phyloP scores from a whole-genome alignment of 2,888 invertebrate genomes.

The Pollenia amentaria region DNA sequence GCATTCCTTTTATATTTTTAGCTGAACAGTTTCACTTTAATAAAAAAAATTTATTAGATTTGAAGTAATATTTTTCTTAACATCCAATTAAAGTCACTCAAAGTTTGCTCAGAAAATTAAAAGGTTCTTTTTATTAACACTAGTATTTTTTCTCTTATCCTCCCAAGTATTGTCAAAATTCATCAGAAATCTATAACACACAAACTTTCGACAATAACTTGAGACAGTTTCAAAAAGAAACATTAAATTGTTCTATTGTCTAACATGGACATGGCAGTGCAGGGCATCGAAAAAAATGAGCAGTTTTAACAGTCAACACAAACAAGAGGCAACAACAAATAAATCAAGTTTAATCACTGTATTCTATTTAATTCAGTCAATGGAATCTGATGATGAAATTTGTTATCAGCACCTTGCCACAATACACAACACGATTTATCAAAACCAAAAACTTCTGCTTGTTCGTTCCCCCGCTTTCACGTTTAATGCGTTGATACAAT shows the following conservation, averaged over 20 bases:
- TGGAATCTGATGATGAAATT: constrained; percentile 22
- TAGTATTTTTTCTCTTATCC: neutral
- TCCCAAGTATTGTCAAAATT: neutral
- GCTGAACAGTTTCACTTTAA: neutral
- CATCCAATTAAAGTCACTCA: constrained; percentile 10
- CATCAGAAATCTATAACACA: constrained; percentile 20
- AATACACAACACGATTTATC: constrained; percentile 10
- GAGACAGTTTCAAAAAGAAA: constrained; percentile 16
- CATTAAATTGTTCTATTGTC: constrained; percentile 17
- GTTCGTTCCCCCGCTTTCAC: neutral
- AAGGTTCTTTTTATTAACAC: neutral
- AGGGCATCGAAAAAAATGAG: neutral
- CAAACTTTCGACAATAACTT: neutral
- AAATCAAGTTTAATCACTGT: constrained; percentile 54
- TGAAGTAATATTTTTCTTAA: neutral
- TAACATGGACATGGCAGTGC: neutral
- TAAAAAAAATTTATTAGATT: constrained; percentile 3
- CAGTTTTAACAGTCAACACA: neutral
- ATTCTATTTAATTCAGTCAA: constrained; percentile 29
- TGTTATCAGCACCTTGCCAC: constrained; percentile 33
- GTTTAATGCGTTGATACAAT: constrained; percentile 1
- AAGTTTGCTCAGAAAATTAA: neutral
- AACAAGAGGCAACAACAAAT: constrained; percentile 29
- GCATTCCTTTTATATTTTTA: neutral
- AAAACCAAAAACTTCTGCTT: neutral